Evolutionary conservation across 1,140 invertebrate genomes (phyloP).

Genomic region (Hydropsyche tenuis): DNA sequence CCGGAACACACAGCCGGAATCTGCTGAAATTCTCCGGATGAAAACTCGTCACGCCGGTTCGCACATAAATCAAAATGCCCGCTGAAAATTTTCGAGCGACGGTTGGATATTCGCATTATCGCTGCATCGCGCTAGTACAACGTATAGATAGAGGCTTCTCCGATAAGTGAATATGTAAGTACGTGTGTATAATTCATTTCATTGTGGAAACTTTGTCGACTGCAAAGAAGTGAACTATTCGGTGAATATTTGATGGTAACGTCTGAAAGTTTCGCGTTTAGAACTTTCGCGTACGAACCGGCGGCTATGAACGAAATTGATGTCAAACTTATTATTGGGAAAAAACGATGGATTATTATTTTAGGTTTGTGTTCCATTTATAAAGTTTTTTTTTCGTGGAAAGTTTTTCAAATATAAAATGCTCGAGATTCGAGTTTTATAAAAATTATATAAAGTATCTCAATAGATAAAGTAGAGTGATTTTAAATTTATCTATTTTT

Average conservation of each 20-base stretch:
- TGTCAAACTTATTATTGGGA: not conserved
- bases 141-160: not conserved
- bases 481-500: no score
- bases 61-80: not conserved
- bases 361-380: no score
- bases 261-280: conserved; percentile 17
- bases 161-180: not conserved
- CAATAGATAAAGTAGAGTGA: no score
- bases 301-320: not conserved
- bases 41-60: conserved; percentile 14
- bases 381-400: no score
- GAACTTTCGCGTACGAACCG: not conserved
- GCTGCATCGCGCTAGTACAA: not conserved
- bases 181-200: conserved; percentile 11
- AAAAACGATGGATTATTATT: no score
- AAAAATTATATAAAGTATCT: no score
- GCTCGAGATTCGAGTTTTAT: no score
- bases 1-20: not conserved
- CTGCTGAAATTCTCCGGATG: not conserved
- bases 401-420: no score
- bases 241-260: conserved; percentile 21
- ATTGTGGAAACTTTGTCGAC: not conserved
- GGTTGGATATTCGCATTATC: not conserved
- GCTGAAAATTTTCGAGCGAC: not conserved
- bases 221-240: conserved; percentile 21